phyloP scores from a whole-genome alignment of 2,113 vertebrate genomes.

The Saimiri boliviensis region DNA sequence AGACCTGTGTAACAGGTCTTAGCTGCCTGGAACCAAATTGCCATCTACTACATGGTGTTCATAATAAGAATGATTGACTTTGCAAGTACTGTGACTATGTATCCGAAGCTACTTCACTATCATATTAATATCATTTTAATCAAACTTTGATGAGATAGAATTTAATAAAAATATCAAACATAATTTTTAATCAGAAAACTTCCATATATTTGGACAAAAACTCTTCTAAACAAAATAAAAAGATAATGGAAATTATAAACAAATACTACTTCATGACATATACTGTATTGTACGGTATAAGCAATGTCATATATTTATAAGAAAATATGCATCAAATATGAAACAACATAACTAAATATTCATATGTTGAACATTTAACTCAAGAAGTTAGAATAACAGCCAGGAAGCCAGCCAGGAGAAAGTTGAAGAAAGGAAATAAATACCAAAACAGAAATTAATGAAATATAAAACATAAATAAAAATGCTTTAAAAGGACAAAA shows the following conservation, averaged over 20 bases:
- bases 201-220: background rate
- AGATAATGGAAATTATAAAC: background rate
- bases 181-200: background rate
- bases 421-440: background rate
- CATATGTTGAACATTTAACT: background rate
- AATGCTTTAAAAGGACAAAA: background rate
- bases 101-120: too few relatives aligned
- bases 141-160: background rate
- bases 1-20: background rate
- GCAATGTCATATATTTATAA: background rate
- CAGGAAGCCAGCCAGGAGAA: background rate
- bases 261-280: background rate
- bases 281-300: background rate
- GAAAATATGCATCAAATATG: background rate
- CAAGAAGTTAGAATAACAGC: background rate
- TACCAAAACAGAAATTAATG: conserved; percentile 21
- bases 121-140: background rate
- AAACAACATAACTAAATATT: conserved; percentile 15
- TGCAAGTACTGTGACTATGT: background rate
- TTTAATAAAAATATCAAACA: background rate
- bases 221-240: background rate
- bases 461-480: background rate
- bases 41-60: background rate
- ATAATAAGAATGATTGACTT: background rate
- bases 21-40: background rate